Evolutionary conservation across 2,113 vertebrate species (phyloP), one percentile per base, ranked within the genome.

Genomic region (Nannobrachium achirus): DNA sequence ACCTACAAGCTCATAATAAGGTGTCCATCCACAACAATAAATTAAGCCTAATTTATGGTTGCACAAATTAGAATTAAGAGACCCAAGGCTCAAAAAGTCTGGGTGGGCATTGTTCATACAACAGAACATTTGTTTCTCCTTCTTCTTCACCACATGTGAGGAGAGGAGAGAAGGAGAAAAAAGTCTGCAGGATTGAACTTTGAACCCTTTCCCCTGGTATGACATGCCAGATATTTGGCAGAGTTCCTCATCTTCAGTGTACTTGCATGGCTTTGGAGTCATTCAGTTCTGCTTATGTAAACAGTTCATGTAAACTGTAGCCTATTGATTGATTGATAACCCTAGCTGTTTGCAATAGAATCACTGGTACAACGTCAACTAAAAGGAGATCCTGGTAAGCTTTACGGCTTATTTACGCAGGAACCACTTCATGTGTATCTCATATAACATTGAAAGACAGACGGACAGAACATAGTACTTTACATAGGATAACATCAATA

Each of bases 101-200:
- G 39, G 18, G 40, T 50, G 57, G n/a, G 64, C 78, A 78, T 71
- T 78, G 63, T 73, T 77, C 71, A 51, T 33, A 71, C 46, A 50
- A 25, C 1, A 8, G 66, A 42, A 49, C 63, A 56, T 83, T 65
- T 62, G 60, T 71, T n/a, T n/a, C n/a, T n/a, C n/a, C n/a, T n/a
- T n/a, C n/a, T n/a, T n/a, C n/a, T n/a, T n/a, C n/a, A n/a, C 49
- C 55, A 83, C 81, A 88, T 76, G 81, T 87, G 86, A 91, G 62
- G 74, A n/a, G n/a, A n/a, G n/a, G n/a, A n/a, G 73, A 83, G 33
- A 66, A 75, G 48, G 42, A 69, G 52, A 73, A 77, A 84, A 84
- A 85, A 56, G 67, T 60, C 69, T 71, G 18, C 52, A 51, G 63
- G 72, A 41, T 58, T 80, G 74, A 63, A 40, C 41, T 6, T 19